These are phyloP conservation scores for Malurus melanocephalus DNA, from an alignment of 2,113 vertebrate species.

Conservation along the genomic window DNA sequence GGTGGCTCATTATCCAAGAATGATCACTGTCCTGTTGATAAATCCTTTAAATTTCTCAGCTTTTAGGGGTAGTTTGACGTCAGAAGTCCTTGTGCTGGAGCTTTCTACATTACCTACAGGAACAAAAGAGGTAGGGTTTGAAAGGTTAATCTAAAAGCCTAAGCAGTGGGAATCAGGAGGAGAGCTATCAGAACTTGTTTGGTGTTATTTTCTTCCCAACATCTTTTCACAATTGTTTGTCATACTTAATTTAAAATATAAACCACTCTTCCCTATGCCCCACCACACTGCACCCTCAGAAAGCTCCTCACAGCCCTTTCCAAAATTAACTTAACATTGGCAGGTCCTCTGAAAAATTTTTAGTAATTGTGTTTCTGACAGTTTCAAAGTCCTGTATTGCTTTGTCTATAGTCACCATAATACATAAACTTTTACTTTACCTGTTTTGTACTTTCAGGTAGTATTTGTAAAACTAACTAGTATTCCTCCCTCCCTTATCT, in stretches of 20 bases:
- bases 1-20: not conserved
- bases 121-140: not conserved
- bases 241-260: not conserved
- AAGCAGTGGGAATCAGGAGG: not conserved
- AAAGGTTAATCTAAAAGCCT: not conserved
- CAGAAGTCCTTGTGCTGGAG: not conserved
- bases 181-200: not conserved
- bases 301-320: not conserved
- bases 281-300: accelerated
- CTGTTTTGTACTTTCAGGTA: not conserved
- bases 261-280: not conserved
- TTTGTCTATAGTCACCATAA: not conserved
- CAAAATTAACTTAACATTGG: not conserved
- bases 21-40: not conserved
- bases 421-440: not conserved
- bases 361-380: not conserved
- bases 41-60: not conserved
- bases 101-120: not conserved
- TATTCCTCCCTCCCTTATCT: not conserved
- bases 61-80: not conserved
- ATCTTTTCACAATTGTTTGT: not conserved
- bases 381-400: not conserved
- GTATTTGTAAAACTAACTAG: not conserved
- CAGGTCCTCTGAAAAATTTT: not conserved
- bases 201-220: not conserved